Evolutionary conservation across 2,797 vertebrate genomes (phyloP).

Genomic region (Dryobates pubescens): DNA sequence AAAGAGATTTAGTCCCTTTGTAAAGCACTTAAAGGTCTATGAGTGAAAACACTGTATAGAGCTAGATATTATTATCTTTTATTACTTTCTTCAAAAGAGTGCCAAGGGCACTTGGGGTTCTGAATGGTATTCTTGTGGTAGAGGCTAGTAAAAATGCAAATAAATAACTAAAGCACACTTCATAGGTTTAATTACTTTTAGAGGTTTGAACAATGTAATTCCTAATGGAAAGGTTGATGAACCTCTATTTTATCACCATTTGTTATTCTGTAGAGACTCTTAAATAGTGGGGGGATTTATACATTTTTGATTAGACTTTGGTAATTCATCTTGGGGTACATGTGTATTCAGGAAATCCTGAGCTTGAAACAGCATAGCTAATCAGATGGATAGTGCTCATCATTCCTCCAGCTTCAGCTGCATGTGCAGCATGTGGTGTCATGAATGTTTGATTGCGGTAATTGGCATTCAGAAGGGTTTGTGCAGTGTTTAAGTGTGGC

Average conservation of each 20-base stretch:
- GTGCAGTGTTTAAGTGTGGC: background rate
- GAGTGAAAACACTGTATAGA: background rate
- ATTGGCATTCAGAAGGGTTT: background rate
- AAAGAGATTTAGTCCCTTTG: background rate
- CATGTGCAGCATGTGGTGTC: background rate
- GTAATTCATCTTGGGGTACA: background rate
- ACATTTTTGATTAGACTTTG: constrained; percentile 11
- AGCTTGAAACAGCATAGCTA: background rate
- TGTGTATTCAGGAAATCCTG: background rate
- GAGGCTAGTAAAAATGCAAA: constrained; percentile 21
- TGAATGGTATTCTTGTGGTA: background rate
- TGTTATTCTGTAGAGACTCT: background rate
- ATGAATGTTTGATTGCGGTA: background rate
- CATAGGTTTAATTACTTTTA: constrained; percentile 21
- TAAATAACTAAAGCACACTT: constrained; percentile 5
- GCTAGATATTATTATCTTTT: background rate
- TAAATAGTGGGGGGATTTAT: background rate
- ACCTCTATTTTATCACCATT: constrained; percentile 7
- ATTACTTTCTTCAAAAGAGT: background rate
- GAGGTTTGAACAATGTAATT: constrained; percentile 1
- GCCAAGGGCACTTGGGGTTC: background rate
- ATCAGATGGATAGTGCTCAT: background rate
- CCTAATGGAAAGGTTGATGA: background rate
- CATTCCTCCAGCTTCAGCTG: background rate
- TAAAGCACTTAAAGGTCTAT: background rate